Evolutionary conservation across 2,113 vertebrate genomes (phyloP), one percentile per base, ranked within the genome.

Genomic region (Tringa solitaria): DNA sequence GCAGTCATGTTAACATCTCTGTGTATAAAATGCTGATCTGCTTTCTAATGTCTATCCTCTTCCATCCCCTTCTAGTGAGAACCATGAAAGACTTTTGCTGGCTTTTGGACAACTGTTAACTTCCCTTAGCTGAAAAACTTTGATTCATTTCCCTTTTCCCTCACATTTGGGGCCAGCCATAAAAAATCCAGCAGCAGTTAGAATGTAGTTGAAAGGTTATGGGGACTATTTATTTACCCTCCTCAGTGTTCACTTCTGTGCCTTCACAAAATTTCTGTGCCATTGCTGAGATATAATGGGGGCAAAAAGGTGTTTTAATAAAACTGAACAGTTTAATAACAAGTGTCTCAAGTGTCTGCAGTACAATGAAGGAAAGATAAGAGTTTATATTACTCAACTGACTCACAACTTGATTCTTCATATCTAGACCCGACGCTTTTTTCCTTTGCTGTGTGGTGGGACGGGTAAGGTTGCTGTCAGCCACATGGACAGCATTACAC

Each of bases 361-460:
- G 28, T 37, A 82, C 46, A 84, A 37, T 5, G 3, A 51, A 67
- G 20, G 39, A 39, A 87, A 69, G 17, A 5, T 6, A 64, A 75
- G 43, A 59, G 43, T 8, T 78, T 39, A 6, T 11, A 35, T 1
- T 39, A 14, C 32, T 94, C 60, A 59, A 84, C n/a, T 57, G 41
- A 68, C 37, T 84, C 4, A 1, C 28, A 77, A 57, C 6, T 54
- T 10, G 2, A 13, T 63, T 45, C 32, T 82, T 59, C 37, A 12
- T 12, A 64, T 3, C 53, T 0, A 0, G 23, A 73, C 43, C 3
- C 1, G 2, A 45, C 7, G 8, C 5, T 43, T 35, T 32, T 35
- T 45, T 30, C 19, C 53, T 73, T 41, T 41, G 24, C 15, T 65
- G 27, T 16, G 6, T 3, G 3, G 45, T 24, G 27, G 23, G 41